Conservation (phyloP, 2,797 vertebrate genomes). For the Enteromius thamalakanensis region DNA sequence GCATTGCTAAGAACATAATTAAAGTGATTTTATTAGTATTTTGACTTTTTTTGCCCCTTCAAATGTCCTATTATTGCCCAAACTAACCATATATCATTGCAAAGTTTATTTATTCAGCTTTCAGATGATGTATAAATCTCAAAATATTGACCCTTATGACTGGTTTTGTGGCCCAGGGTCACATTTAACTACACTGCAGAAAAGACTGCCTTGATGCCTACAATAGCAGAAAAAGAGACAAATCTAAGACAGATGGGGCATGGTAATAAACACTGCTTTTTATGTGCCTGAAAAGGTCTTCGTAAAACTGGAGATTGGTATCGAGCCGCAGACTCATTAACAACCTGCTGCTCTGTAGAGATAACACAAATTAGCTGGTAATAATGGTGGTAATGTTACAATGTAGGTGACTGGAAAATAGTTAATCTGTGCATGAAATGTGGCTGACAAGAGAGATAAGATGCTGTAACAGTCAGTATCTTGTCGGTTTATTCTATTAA, state of each 20-base stretch:
- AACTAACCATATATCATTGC: too few species aligned
- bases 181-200: too few species aligned
- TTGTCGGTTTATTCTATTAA: not conserved
- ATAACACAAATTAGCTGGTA: constrained; percentile 16
- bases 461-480: not conserved
- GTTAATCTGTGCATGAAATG: not conserved
- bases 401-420: not conserved
- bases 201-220: not conserved
- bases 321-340: constrained; percentile 3
- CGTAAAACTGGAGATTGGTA: constrained; percentile 1
- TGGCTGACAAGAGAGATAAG: constrained; percentile 23
- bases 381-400: not conserved
- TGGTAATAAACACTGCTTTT: not conserved
- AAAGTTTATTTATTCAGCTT: too few species aligned
- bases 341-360: constrained; percentile 26
- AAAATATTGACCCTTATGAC: too few species aligned
- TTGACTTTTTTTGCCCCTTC: too few species aligned
- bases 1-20: too few species aligned
- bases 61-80: too few species aligned
- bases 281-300: not conserved
- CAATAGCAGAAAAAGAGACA: not conserved
- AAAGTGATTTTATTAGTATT: too few species aligned
- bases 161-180: too few species aligned
- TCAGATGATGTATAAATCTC: too few species aligned
- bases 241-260: not conserved